These are phyloP conservation scores for Adoxophyes honmai DNA, from an alignment of 1,140 invertebrate species.

Conservation along the genomic window DNA sequence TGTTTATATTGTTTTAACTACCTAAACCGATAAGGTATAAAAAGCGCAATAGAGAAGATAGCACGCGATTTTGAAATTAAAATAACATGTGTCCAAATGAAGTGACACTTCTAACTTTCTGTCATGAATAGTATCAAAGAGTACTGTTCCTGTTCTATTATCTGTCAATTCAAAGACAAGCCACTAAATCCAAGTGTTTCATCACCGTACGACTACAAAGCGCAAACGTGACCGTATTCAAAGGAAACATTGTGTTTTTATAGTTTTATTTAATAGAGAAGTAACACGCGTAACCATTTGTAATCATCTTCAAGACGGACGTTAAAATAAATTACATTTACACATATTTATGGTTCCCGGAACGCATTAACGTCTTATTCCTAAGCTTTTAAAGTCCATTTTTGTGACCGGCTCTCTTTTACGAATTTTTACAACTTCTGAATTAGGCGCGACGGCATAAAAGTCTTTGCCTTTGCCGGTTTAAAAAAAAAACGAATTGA, in stretches of 20 bases:
- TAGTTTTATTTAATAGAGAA: background rate
- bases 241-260: conserved; percentile 5
- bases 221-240: background rate
- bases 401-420: background rate
- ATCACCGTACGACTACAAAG: background rate
- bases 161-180: background rate
- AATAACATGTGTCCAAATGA: no score
- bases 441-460: background rate
- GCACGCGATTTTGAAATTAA: no score
- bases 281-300: conserved; percentile 3
- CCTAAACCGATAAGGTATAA: no score
- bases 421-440: background rate
- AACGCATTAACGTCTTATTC: no score
- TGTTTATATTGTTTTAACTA: no score
- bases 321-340: no score
- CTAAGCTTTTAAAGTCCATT: no score
- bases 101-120: no score
- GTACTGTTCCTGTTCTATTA: no score
- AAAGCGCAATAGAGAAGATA: no score
- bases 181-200: background rate
- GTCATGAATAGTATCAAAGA: no score
- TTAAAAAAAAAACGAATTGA: background rate
- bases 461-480: background rate
- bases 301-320: background rate
- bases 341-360: no score